Evolutionary conservation across 2,797 vertebrate species (phyloP).

Genomic region (Coranthus polyacanthus): DNA sequence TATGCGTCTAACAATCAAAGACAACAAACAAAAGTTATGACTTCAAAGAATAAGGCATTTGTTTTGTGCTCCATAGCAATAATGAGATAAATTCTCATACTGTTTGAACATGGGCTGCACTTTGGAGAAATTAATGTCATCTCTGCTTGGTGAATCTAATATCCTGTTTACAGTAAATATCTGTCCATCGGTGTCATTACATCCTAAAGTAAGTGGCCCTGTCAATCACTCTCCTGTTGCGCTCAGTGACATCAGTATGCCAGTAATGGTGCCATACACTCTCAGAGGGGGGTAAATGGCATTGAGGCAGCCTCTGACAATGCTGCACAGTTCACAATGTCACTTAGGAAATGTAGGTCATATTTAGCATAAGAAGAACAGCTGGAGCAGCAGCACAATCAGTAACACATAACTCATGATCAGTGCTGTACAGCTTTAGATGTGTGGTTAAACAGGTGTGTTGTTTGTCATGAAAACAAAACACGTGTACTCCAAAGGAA

Average conservation of each 20-base stretch:
- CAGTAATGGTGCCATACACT: conserved; percentile 2
- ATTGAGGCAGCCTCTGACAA: conserved; percentile 4
- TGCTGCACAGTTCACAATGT: conserved; percentile 6
- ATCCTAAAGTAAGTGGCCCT: conserved; percentile 30
- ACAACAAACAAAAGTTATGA: no score
- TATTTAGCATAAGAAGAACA: conserved; percentile 10
- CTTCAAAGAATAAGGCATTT: not conserved
- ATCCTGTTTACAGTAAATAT: conserved; percentile 25
- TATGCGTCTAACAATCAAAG: no score
- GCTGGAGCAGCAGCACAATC: conserved; percentile 10
- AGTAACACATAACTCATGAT: conserved; percentile 4
- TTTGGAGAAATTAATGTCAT: not conserved
- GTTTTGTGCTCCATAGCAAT: not conserved
- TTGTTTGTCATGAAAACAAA: not conserved
- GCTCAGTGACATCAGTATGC: conserved; percentile 25
- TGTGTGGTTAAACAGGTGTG: not conserved
- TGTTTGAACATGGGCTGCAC: not conserved
- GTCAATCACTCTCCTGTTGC: conserved; percentile 42
- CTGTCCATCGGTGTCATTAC: conserved; percentile 2
- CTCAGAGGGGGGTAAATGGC: conserved; percentile 16
- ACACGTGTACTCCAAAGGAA: not conserved
- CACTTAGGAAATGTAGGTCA: conserved; percentile 5
- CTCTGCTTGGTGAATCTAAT: conserved; percentile 2
- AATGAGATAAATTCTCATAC: not conserved
- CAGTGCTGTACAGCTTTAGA: conserved; percentile 1